Percentiles rank a stretch among this genome's conserved stretches.
Conservation (phyloP, 2,888 invertebrate genomes). For the Drosophila histrio region DNA sequence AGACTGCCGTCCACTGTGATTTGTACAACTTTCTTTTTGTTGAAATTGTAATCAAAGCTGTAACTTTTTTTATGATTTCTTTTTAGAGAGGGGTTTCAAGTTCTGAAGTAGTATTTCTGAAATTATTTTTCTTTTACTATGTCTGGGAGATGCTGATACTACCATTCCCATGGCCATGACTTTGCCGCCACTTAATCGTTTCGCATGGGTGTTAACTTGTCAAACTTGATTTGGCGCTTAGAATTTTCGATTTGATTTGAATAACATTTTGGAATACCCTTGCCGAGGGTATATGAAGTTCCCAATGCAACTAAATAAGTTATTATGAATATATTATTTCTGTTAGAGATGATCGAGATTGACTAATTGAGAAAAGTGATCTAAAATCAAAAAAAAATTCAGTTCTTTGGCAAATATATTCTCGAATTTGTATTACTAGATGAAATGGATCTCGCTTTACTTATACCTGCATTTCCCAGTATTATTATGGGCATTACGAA, state of each 20-base stretch:
- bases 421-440: neutral
- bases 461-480: too few relatives aligned
- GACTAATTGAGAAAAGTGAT: neutral
- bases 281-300: neutral
- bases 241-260: constrained; percentile 37
- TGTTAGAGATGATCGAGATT: neutral
- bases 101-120: neutral
- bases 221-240: constrained; percentile 49
- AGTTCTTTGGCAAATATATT: neutral
- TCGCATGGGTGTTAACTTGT: constrained; percentile 53
- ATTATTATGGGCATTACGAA: too few relatives aligned
- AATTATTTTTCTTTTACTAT: neutral
- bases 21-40: too few relatives aligned
- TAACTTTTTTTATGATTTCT: too few relatives aligned
- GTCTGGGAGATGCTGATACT: constrained; percentile 16
- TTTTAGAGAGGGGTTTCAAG: neutral
- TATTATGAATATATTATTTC: neutral
- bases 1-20: too few relatives aligned
- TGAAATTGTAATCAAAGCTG: too few relatives aligned
- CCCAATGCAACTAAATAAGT: neutral
- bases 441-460: neutral
- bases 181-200: constrained; percentile 37
- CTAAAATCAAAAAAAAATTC: neutral
- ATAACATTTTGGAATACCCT: constrained; percentile 21
- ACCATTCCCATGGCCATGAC: constrained; percentile 56